Conservation (phyloP, 2,797 vertebrate genomes). For the Sciaenops ocellatus region DNA sequence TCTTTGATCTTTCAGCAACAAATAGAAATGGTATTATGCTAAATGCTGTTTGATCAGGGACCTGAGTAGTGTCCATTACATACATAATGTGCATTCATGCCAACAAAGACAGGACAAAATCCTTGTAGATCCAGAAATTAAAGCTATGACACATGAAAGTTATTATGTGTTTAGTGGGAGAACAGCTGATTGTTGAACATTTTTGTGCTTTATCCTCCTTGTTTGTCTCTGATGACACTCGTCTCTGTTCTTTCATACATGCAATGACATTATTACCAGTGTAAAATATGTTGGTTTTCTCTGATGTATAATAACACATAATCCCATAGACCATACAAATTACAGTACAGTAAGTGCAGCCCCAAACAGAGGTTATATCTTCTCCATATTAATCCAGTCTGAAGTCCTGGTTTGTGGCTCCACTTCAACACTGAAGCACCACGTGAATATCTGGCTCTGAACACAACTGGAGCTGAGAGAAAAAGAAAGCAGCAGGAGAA, state of each 20-base stretch:
- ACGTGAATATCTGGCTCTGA: constrained; percentile 48
- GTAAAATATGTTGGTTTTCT: constrained; percentile 54
- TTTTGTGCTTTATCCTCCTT: constrained; percentile 32
- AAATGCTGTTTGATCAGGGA: constrained; percentile 19
- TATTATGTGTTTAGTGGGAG: constrained; percentile 29
- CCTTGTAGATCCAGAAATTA: constrained; percentile 15
- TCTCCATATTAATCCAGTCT: constrained; percentile 39
- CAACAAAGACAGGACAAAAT: constrained; percentile 22
- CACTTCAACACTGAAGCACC: constrained; percentile 42
- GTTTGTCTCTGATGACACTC: constrained; percentile 46
- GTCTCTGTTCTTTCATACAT: constrained; percentile 42
- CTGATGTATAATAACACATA: constrained; percentile 59
- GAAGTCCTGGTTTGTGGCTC: constrained; percentile 58
- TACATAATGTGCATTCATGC: not conserved
- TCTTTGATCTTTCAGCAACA: constrained; percentile 32
- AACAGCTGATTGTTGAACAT: constrained; percentile 31
- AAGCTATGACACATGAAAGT: constrained; percentile 34
- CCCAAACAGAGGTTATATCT: constrained; percentile 39
- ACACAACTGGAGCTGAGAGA: constrained; percentile 11
- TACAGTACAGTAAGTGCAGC: constrained; percentile 46
- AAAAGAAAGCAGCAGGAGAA: constrained; percentile 45
- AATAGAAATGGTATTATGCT: constrained; percentile 1
- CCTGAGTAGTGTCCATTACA: not conserved
- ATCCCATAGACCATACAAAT: constrained; percentile 57
- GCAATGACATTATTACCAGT: constrained; percentile 53